phyloP scores from a whole-genome alignment of 2,113 vertebrate genomes.

The Chroicocephalus ridibundus region DNA sequence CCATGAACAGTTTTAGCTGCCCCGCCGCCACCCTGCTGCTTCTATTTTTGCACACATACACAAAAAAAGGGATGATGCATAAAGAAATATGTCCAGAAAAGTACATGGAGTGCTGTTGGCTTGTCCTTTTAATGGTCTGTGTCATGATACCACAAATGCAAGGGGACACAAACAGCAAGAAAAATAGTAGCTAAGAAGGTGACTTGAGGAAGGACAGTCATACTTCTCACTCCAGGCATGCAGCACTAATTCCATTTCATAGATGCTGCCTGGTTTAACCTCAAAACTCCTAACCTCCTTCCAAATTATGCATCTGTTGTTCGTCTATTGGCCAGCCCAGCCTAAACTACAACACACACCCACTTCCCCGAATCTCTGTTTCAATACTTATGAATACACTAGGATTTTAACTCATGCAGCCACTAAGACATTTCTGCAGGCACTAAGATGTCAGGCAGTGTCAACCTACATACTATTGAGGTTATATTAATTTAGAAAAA shows the following conservation, averaged over 20 bases:
- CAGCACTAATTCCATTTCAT: not conserved
- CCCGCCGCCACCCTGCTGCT: accelerated
- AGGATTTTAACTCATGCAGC: not conserved
- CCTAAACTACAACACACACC: not conserved
- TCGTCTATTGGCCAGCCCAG: not conserved
- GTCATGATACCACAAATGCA: not conserved
- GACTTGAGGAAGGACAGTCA: not conserved
- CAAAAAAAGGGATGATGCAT: not conserved
- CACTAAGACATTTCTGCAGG: slow-evolving; percentile 2
- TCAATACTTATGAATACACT: not conserved
- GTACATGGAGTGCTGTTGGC: not conserved
- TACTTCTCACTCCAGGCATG: not conserved
- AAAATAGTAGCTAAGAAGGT: not conserved
- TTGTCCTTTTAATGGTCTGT: not conserved
- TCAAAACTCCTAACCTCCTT: not conserved
- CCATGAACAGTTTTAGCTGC: not conserved
- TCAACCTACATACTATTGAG: not conserved
- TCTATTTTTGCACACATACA: not conserved
- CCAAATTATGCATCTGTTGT: not conserved
- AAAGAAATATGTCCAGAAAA: not conserved
- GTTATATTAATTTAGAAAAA: not conserved
- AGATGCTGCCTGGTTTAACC: not conserved
- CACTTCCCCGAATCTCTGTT: not conserved
- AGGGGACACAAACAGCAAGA: not conserved
- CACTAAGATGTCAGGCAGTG: not conserved